A percentile compares a stretch with the other conserved stretches of the same genome.
These are phyloP conservation scores for Myxocyprinus asiaticus DNA, from an alignment of 2,113 vertebrate genomes.

Conservation along the genomic window DNA sequence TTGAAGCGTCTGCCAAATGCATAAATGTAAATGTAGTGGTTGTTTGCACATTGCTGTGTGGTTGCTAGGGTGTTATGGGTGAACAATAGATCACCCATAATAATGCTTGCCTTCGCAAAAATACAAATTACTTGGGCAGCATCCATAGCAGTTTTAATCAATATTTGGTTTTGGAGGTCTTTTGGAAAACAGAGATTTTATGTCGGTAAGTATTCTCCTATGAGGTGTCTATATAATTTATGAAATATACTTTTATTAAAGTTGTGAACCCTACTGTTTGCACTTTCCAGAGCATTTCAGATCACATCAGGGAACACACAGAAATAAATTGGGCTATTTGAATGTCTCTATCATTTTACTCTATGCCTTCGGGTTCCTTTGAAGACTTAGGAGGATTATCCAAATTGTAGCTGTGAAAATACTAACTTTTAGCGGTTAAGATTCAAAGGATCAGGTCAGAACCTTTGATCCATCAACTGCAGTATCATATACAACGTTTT, in stretches of 20 bases:
- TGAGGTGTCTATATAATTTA: not conserved
- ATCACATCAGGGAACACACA: slow-evolving; percentile 21
- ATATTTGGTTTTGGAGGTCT: no score
- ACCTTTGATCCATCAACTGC: not conserved
- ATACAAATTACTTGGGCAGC: no score
- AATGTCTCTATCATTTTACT: slow-evolving; percentile 20
- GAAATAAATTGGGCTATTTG: slow-evolving; percentile 29
- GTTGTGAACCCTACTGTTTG: not conserved
- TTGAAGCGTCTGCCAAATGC: no score
- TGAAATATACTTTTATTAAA: not conserved
- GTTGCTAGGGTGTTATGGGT: no score
- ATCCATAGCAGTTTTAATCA: no score
- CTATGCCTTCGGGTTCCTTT: slow-evolving; percentile 31
- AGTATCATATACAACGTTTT: slow-evolving; percentile 12
- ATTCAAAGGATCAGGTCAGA: not conserved
- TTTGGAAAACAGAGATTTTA: not conserved
- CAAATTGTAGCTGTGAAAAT: slow-evolving; percentile 3
- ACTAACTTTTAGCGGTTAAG: slow-evolving; percentile 15
- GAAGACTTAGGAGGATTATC: slow-evolving; percentile 15
- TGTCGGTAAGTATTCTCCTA: not conserved
- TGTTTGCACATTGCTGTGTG: no score
- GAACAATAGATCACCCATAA: no score
- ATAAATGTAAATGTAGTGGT: no score
- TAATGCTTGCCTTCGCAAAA: no score
- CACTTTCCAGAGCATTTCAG: slow-evolving; percentile 21